phyloP scores from a whole-genome alignment of 2,113 vertebrate species.

The Sylvia atricapilla region DNA sequence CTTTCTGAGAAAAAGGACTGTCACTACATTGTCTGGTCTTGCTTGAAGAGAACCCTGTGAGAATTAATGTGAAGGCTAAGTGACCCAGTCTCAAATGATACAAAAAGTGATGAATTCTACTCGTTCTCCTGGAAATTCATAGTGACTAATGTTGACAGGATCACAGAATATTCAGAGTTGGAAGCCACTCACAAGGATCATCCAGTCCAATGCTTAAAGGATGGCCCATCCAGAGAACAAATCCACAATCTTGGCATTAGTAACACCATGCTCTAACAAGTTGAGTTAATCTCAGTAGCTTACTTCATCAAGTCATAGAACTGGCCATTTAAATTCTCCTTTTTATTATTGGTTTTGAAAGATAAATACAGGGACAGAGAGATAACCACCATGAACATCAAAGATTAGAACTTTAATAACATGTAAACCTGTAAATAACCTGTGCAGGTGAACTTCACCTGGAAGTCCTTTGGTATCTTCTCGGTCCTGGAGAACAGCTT shows the following conservation, averaged over 20 bases:
- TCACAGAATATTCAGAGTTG: background rate
- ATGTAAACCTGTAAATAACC: background rate
- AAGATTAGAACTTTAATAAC: background rate
- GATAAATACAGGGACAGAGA: background rate
- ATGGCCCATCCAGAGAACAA: fast-evolving
- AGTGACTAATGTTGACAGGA: background rate
- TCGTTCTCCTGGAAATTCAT: background rate
- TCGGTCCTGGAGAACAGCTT: background rate
- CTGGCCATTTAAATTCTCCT: background rate
- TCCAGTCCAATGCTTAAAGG: fast-evolving
- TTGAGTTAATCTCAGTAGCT: background rate
- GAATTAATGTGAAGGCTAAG: background rate
- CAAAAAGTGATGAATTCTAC: background rate
- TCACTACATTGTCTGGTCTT: background rate
- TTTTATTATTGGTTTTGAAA: background rate
- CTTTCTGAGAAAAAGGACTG: background rate
- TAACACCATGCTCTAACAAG: background rate
- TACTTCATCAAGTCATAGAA: background rate
- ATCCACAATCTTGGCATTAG: background rate
- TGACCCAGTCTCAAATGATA: background rate
- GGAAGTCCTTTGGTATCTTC: background rate
- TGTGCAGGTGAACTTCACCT: background rate
- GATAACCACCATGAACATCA: background rate
- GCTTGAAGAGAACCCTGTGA: background rate
- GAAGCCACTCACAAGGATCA: background rate